Evolutionary conservation across 2,888 invertebrate species (phyloP), one percentile per base, ranked within the genome.

Genomic region (Diadegma fenestrale): DNA sequence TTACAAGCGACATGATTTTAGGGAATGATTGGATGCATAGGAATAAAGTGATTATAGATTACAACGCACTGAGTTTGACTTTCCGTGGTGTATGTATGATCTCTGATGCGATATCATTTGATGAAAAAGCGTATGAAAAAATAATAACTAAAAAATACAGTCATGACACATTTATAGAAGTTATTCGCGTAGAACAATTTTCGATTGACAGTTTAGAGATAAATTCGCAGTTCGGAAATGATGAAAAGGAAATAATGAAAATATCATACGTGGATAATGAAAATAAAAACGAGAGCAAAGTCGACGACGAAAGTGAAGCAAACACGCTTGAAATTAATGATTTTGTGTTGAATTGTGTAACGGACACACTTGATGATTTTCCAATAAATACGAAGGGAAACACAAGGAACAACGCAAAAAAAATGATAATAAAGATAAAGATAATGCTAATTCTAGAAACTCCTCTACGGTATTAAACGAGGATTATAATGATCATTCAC

Each of bases 21-120:
- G 88, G 87, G 10, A 86, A 86, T 75, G 84, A 88, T 54, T 88
- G 88, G 85, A n/a, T 87, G 10, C 43, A 58, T 5, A 30, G 80
- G 14, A 81, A 88, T 78, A 79, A 69, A 66, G 77, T 48, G 4
- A 48, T 82, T 0, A 73, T 88, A 19, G 68, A 87, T 78, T 87
- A 85, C 63, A 54, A 68, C 26, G 12, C 64, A 7, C 4, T 12
- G 51, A 63, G 51, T 0, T 41, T 87, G 4, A 33, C 12, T 12
- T 48, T 87, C 41, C 78, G 80, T 30, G 83, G 83, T 14, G 37
- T 54, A n/a, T 43, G 63, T 4, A 22, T 85, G 48, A 33, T n/a
- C 63, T 26, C 79, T 19, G 19, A 41, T 2, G 51, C 63, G n/a
- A 48, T 83, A 30, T 80, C 72, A 48, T 86, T 66, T 43, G 43